Evolutionary conservation across 2,888 invertebrate genomes (phyloP).

Genomic region (Drosophila histrio): DNA sequence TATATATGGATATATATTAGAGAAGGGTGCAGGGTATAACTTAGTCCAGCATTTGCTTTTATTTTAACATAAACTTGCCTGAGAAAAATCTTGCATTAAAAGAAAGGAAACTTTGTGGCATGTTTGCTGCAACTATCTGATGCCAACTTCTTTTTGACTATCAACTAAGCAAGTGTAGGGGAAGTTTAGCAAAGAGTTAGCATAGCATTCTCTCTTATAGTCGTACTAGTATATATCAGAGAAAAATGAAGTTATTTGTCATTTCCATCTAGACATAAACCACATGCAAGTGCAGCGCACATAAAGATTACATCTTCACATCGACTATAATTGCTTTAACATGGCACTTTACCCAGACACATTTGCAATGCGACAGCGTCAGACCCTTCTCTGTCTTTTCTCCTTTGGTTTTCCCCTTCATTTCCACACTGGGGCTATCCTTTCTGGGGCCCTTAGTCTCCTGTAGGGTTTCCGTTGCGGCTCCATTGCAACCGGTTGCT

Average conservation of each 20-base stretch:
- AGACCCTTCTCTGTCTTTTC: background rate
- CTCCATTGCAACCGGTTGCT: constrained; percentile 45
- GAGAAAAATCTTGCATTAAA: background rate
- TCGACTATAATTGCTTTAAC: constrained; percentile 69
- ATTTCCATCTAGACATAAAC: constrained; percentile 49
- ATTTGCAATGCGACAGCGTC: constrained; percentile 48
- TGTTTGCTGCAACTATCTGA: no score
- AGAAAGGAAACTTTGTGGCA: background rate
- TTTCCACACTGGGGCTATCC: background rate
- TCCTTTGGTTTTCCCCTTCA: background rate
- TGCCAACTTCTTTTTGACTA: background rate
- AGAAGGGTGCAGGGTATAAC: no score
- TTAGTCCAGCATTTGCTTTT: no score
- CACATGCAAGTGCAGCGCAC: constrained; percentile 28
- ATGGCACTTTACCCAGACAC: constrained; percentile 59
- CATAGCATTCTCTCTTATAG: background rate
- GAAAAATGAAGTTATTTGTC: constrained; percentile 61
- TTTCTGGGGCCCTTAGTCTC: constrained; percentile 20
- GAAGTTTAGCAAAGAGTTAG: background rate
- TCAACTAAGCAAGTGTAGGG: background rate
- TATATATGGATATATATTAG: no score
- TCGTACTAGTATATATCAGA: constrained; percentile 23
- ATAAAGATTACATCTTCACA: constrained; percentile 70
- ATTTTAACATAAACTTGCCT: no score
- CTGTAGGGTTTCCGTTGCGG: constrained; percentile 65